Conservation (phyloP, 2,888 invertebrate species). For the Apodemia hepburni region DNA sequence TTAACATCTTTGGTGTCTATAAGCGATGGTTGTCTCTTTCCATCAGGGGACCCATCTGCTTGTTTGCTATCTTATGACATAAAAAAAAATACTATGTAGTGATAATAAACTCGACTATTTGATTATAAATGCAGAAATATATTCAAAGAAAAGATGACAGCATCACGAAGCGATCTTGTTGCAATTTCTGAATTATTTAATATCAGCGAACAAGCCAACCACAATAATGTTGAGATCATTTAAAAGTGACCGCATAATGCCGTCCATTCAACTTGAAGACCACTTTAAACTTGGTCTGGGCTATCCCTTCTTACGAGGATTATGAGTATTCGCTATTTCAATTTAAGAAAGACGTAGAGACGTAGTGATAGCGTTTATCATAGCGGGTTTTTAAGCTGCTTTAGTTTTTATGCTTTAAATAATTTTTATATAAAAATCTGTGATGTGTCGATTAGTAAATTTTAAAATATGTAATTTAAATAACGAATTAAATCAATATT, state of each 20-base stretch:
- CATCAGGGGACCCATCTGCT: too few relatives aligned
- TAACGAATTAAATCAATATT: too few relatives aligned
- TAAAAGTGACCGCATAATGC: constrained; percentile 15
- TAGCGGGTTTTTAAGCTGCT: background rate
- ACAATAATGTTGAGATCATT: constrained; percentile 13
- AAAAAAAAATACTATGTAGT: too few relatives aligned
- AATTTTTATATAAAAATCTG: background rate
- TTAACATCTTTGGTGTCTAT: too few relatives aligned
- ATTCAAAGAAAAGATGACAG: background rate
- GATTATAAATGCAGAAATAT: background rate
- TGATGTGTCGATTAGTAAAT: too few relatives aligned
- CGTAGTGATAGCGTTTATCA: background rate
- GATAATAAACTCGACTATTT: too few relatives aligned
- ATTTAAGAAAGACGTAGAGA: constrained; percentile 16
- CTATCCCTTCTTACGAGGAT: constrained; percentile 19
- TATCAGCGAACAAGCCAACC: constrained; percentile 3
- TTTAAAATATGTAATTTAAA: too few relatives aligned
- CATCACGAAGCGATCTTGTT: background rate
- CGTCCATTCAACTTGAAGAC: constrained; percentile 17
- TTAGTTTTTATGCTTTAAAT: background rate
- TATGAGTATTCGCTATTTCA: constrained; percentile 22
- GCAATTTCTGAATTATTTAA: constrained; percentile 13
- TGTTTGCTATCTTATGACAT: too few relatives aligned
- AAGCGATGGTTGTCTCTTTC: too few relatives aligned
- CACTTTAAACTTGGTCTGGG: constrained; percentile 15